phyloP scores from a whole-genome alignment of 2,113 vertebrate species.

The Illadopsis cleaveri region DNA sequence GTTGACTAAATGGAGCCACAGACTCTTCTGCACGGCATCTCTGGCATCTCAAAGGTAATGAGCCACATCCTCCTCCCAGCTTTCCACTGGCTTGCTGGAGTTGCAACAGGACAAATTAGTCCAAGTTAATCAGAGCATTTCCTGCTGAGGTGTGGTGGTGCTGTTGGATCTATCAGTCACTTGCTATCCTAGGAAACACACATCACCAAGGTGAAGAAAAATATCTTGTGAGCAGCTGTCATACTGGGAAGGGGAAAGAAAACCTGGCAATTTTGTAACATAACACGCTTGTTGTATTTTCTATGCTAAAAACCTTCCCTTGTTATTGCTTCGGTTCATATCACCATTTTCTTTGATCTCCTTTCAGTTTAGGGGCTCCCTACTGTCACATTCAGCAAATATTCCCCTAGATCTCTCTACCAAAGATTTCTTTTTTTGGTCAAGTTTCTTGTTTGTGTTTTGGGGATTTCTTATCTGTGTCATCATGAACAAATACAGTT shows the following conservation, averaged over 20 bases:
- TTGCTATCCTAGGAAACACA: neutral
- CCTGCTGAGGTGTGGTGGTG: neutral
- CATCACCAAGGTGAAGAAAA: neutral
- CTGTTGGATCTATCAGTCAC: neutral
- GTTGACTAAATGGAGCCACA: neutral
- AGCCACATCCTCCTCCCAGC: neutral
- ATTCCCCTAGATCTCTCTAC: constrained; percentile 57
- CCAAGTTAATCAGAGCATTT: neutral
- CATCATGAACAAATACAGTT: constrained; percentile 2
- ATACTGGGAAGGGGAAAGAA: neutral
- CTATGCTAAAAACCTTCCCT: neutral
- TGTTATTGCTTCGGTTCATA: neutral
- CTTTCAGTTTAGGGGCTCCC: neutral
- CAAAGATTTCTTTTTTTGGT: constrained; percentile 70
- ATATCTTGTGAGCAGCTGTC: neutral
- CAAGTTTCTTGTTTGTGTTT: neutral
- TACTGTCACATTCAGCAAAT: neutral
- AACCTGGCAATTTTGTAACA: neutral
- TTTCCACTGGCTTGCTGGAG: neutral
- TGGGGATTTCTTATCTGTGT: constrained; percentile 33
- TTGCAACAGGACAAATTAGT: neutral
- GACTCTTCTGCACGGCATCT: neutral
- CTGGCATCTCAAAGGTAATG: neutral
- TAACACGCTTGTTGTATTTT: neutral
- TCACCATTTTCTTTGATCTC: neutral